Percentiles rank a stretch among this genome's conserved stretches.
These are phyloP conservation scores for Ascidia mentula DNA, from an alignment of 23 tunicate genomes.

Conservation along the genomic window DNA sequence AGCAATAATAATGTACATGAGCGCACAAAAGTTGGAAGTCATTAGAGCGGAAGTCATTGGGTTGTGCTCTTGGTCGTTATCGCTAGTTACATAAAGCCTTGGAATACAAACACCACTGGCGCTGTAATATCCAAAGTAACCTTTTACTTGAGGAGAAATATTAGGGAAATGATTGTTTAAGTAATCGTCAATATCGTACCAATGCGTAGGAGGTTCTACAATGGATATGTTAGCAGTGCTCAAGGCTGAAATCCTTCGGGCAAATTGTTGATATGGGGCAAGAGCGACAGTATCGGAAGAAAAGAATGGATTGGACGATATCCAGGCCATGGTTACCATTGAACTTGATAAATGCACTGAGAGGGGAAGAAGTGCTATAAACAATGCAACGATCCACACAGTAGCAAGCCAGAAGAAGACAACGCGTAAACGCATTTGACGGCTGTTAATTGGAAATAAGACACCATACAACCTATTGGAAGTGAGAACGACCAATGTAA, in stretches of 20 bases:
- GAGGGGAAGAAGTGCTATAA: conserved; percentile 27
- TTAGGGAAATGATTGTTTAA: neutral
- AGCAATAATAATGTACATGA: neutral
- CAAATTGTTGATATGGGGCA: neutral
- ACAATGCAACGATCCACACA: conserved; percentile 14
- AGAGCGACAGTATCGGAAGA: conserved; percentile 1
- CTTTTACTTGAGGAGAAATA: conserved; percentile 14
- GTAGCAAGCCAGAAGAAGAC: neutral
- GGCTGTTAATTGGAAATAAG: conserved; percentile 14
- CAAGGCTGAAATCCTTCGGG: conserved; percentile 12
- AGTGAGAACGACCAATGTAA: conserved; percentile 29
- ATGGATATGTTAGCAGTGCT: neutral
- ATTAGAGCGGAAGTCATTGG: neutral
- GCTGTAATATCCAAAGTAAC: conserved; percentile 49
- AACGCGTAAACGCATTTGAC: neutral
- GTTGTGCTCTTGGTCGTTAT: neutral
- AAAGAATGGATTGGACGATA: conserved; percentile 5
- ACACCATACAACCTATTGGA: conserved; percentile 15
- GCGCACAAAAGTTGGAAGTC: neutral
- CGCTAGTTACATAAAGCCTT: conserved; percentile 16
- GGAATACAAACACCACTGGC: conserved; percentile 42
- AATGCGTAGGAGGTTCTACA: neutral
- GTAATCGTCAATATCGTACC: neutral
- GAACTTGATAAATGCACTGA: neutral
- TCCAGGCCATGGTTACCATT: conserved; percentile 17